These are phyloP conservation scores for Chelmon rostratus DNA, from an alignment of 2,797 vertebrate species.

Conservation along the genomic window DNA sequence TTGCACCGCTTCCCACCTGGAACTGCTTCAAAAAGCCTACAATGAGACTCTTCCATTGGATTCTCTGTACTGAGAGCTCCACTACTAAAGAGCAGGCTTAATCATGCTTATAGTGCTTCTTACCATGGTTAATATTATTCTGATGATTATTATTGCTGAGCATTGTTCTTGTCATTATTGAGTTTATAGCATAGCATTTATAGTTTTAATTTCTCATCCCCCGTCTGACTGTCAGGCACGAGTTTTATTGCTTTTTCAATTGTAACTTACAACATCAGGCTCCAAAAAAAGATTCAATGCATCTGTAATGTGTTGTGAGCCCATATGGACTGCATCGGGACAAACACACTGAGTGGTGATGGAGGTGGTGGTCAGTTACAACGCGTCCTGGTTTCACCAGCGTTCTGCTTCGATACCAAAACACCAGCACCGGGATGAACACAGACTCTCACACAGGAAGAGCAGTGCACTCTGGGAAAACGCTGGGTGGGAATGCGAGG, in stretches of 20 bases:
- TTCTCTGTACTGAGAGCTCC: constrained; percentile 53
- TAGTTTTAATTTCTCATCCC: constrained; percentile 49
- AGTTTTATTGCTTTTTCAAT: constrained; percentile 52
- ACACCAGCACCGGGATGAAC: constrained; percentile 76
- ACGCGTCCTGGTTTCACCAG: constrained; percentile 64
- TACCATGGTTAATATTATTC: constrained; percentile 63
- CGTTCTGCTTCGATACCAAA: constrained; percentile 68
- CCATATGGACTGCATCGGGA: constrained; percentile 79
- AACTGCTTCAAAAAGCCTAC: constrained; percentile 71
- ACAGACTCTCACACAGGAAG: constrained; percentile 79
- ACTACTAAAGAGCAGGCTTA: constrained; percentile 47
- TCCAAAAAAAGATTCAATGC: constrained; percentile 49
- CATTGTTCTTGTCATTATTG: constrained; percentile 57
- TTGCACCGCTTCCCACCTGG: constrained; percentile 64
- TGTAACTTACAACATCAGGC: constrained; percentile 50
- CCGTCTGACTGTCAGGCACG: constrained; percentile 50
- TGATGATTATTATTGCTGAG: constrained; percentile 15
- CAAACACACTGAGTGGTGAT: constrained; percentile 77
- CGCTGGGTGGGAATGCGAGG: constrained; percentile 56
- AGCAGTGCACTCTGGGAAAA: constrained; percentile 82
- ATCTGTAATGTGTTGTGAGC: constrained; percentile 68
- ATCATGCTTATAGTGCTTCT: constrained; percentile 44
- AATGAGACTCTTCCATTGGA: constrained; percentile 64
- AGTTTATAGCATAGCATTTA: constrained; percentile 30
- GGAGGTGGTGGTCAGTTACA: constrained; percentile 46